Base-by-base conservation (phyloP, 92 coral and sea anemone genomes). In the Zoanthus sociatus region DNA sequence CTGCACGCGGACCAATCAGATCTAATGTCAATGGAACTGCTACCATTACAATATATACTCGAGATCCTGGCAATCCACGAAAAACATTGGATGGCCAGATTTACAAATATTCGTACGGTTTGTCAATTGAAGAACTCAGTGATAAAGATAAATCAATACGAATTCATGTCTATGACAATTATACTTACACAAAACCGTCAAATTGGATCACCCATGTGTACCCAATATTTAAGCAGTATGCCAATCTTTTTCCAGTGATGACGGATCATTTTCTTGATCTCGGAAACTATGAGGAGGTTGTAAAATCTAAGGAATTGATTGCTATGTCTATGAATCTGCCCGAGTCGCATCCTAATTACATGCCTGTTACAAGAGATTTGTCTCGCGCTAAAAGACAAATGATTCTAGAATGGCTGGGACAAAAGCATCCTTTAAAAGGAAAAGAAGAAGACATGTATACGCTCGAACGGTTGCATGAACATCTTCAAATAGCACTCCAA, bases 191-290 rank as follows among this genome's bases (percentile, higher is more conserved):
- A 0, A 71, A 84, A 16, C 73, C 87, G 15, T 88, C 96, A 66
- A 93, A 91, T 1, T 95, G 98, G 98, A 58, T 95, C 30, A 91
- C 86, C 26, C 78, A 95, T 64, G 83, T 95, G 4, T 88, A 77
- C 64, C 98, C 98, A 1, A 95, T 95, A 7, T 93, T 95, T 20
- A 90, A 91, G 66, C 98, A 89, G 42, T 95, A 95, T 76, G 98
- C 96, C n/a, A 91, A 84, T 51, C 89, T 95, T 53, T 93, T 83
- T 72, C 98, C 98, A 2, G 98, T 89, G 10, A 95, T 95, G 98
- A 82, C 92, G 6, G 84, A 83, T 5, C 89, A 94, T 67, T 87
- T 95, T 51, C 90, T 93, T 0, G 93, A 95, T 60, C 79, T 95
- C 53, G 98, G 93, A 32, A 89, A 95, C 78, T 95, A 95, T 84